Conservation (phyloP, 2,797 vertebrate genomes). For the Falco biarmicus region DNA sequence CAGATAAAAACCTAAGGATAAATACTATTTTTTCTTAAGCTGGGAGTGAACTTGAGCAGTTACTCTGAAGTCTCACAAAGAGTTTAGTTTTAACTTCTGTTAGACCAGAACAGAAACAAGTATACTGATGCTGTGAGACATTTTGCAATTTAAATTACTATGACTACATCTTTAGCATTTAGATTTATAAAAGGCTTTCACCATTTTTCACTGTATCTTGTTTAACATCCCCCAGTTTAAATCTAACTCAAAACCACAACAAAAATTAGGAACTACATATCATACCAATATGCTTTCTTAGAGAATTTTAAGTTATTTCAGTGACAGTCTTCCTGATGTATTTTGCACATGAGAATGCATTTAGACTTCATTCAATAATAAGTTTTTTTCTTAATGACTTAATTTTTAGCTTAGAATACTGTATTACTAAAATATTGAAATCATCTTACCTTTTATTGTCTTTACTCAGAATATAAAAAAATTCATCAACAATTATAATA, state of each 20-base stretch:
- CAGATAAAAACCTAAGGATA: background rate
- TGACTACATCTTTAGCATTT: background rate
- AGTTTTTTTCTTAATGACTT: constrained; percentile 40
- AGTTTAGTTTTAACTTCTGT: constrained; percentile 7
- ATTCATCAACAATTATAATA: background rate
- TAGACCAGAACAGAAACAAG: background rate
- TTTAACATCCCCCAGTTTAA: background rate
- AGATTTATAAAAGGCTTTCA: constrained; percentile 24
- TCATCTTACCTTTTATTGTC: background rate
- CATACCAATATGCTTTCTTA: constrained; percentile 10
- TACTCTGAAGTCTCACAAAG: background rate
- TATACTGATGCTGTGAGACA: constrained; percentile 31
- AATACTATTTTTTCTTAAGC: background rate
- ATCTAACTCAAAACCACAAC: background rate
- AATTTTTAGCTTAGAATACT: background rate
- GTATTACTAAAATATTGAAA: background rate
- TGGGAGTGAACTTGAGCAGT: background rate
- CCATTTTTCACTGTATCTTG: background rate
- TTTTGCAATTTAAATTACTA: constrained; percentile 61
- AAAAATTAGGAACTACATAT: background rate
- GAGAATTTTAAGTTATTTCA: constrained; percentile 23
- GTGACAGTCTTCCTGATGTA: background rate
- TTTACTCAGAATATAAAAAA: background rate
- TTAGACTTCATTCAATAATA: constrained; percentile 20
- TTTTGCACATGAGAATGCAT: constrained; percentile 19